Conservation (phyloP, 2,113 vertebrate species). For the Pandion haliaetus region DNA sequence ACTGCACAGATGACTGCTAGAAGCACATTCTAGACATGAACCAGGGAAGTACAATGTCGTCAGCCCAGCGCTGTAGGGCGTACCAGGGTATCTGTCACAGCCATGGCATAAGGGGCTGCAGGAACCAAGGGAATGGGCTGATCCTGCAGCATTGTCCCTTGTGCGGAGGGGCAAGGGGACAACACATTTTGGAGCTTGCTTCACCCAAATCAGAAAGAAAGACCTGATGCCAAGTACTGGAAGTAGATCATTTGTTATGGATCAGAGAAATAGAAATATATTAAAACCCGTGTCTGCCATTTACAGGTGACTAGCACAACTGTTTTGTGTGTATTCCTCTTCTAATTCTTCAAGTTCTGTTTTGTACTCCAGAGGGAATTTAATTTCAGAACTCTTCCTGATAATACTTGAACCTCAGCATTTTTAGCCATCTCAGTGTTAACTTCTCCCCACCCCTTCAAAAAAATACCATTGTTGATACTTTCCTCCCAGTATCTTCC, state of each 20-base stretch:
- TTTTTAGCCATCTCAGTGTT: not conserved
- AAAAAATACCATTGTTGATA: not conserved
- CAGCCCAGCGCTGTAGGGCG: not conserved
- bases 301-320: not conserved
- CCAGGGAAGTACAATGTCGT: not conserved
- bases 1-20: not conserved
- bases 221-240: not conserved
- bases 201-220: not conserved
- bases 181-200: not conserved
- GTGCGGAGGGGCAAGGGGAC: not conserved
- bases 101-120: not conserved
- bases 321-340: not conserved
- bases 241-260: not conserved
- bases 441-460: not conserved
- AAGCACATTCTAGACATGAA: not conserved
- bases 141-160: not conserved
- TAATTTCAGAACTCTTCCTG: not conserved
- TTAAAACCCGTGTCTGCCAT: not conserved
- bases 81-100: not conserved
- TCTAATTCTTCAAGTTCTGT: not conserved
- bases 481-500: not conserved
- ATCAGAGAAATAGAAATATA: not conserved
- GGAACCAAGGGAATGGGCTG: not conserved
- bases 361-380: not conserved
- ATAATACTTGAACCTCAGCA: not conserved